Base-by-base conservation (phyloP, 2,113 vertebrate species). In the Podocnemis expansa region DNA sequence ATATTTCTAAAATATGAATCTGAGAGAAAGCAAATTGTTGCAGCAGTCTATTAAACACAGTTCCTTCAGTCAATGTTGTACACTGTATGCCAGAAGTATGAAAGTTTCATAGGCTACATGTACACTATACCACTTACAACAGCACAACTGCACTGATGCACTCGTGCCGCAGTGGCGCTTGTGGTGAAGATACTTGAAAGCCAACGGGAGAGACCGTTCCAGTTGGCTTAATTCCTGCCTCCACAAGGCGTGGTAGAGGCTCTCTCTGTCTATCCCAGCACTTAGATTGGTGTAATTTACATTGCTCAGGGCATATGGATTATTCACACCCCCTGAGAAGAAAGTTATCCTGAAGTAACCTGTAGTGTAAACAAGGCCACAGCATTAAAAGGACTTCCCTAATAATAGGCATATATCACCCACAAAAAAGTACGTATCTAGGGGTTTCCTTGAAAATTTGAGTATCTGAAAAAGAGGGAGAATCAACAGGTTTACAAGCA, bases 1-100 rank as follows among this genome's bases (percentile, higher is more conserved):
- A 99, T 96, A 29, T 84, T 94, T 89, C 97, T 96, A 67, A 99
- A 97, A 97, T 98, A 99, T 3, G 96, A 96, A 95, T 97, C 99
- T 99, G 98, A 81, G 98, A 98, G 95, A 52, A 90, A 96, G 93
- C 52, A 95, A 2, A 94, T 38, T 29, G 38, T 27, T 87, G 84
- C 14, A 89, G 43, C 1, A 75, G 51, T 95, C 41, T 84, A 22
- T 3, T 84, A 41, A 34, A 38, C 63, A 79, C 5, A 88, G 87
- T 34, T 91, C 54, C 1, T 78, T 54, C 58, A 82, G 22, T 21
- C 19, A 52, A 14, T 54, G 4, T 58, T 80, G 41, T 41, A 52
- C 12, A 34, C 12, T 54, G 70, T 2, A 1, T 78, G 84, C 24
- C 38, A 51, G 27, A 93, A 94, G 75, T 25, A 79, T 0, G 8